Base-by-base conservation (phyloP, 2,113 vertebrate species). In the Antennarius striatus region DNA sequence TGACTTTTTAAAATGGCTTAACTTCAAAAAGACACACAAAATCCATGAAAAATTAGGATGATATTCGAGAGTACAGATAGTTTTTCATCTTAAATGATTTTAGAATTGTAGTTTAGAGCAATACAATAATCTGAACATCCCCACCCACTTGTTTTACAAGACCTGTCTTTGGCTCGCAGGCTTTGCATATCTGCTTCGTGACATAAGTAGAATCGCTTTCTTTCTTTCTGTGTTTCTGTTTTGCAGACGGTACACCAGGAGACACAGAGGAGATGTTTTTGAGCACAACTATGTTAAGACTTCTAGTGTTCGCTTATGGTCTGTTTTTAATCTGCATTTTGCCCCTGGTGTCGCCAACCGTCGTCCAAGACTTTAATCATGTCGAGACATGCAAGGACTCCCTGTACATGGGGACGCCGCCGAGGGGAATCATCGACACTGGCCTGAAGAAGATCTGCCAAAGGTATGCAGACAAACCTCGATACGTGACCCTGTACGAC, bases 371-470 rank as follows among this genome's bases (percentile, higher is more conserved):
- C 68, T 92, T 92, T 55, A 90, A 90, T 50, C 90, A 91, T 0
- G 63, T 88, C 0, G 89, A 91, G 71, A 58, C 82, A 51, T 91
- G 89, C 77, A 92, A 92, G 80, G 88, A 91, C 70, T 88, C 88
- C 14, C 83, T 91, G 51, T 91, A 91, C 22, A 90, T 92, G 90
- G 91, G 90, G 53, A 92, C 90, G 0, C 87, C 91, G 0, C 90
- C 89, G 0, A 78, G 82, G 28, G 91, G 91, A 32, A 71, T 90
- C 72, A 64, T 59, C 3, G 65, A 71, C 4, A 53, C 1, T 47
- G 50, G 3, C 0, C 79, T 91, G 30, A 91, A 75, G 68, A 91
- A 77, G 80, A 91, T 92, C 72, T 91, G 91, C 78, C 90, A 92
- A 22, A 81, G 80, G 0, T 92, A 90, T 3, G 85, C 79, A 0